Evolutionary conservation across 2,888 invertebrate genomes (phyloP).

Genomic region (Agrochola macilenta): DNA sequence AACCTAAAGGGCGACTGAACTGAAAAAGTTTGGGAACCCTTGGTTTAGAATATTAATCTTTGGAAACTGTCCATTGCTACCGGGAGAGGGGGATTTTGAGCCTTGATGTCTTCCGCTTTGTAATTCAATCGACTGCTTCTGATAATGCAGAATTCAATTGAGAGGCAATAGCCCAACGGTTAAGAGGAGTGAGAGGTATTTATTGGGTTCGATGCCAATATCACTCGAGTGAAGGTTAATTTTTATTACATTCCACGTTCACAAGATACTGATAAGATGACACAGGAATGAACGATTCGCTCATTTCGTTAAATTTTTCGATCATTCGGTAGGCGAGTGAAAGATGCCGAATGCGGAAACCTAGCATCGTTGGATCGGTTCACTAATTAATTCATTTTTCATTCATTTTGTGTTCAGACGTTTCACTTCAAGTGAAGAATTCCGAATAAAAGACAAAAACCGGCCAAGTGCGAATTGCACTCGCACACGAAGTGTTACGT

Average conservation of each 20-base stretch:
- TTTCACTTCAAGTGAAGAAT: not conserved
- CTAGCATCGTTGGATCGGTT: not conserved
- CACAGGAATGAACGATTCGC: not conserved
- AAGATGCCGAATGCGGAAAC: not conserved
- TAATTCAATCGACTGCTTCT: constrained; percentile 34
- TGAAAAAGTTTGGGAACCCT: too few relatives aligned
- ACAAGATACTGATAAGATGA: not conserved
- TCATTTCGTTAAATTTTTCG: too few relatives aligned
- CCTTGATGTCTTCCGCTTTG: constrained; percentile 23
- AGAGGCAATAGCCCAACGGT: not conserved
- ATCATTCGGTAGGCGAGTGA: not conserved
- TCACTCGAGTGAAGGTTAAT: not conserved
- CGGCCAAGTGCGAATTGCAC: too few relatives aligned
- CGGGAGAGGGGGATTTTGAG: not conserved
- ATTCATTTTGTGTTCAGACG: not conserved
- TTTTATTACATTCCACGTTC: not conserved
- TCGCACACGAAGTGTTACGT: too few relatives aligned
- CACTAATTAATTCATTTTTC: too few relatives aligned
- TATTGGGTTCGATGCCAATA: not conserved
- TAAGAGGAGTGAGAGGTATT: not conserved
- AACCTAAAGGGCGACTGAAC: too few relatives aligned
- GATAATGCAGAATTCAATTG: constrained; percentile 30
- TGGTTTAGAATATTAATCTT: constrained; percentile 34
- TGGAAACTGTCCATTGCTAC: constrained; percentile 31
- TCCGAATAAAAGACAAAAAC: not conserved